A percentile compares a stretch with the other conserved stretches of the same genome.
Conservation (phyloP, 2,797 vertebrate species). For the Melanogrammus aeglefinus region DNA sequence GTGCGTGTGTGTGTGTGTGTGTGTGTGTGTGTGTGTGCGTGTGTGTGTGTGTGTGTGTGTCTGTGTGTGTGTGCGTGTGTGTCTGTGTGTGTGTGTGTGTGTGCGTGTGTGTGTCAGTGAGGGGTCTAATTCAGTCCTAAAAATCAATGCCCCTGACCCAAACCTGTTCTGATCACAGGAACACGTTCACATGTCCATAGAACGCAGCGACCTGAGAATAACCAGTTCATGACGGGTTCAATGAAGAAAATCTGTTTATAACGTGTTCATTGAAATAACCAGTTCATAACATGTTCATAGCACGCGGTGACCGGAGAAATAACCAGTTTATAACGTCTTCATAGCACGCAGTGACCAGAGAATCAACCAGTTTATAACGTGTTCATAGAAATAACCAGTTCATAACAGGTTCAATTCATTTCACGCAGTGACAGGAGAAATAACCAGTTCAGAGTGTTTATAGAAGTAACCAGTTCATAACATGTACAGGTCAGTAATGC, state of each 20-base stretch:
- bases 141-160: neutral
- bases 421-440: too few species aligned
- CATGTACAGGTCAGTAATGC: neutral
- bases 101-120: neutral
- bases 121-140: neutral
- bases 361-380: neutral
- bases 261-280: too few species aligned
- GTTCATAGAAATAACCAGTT: too few species aligned
- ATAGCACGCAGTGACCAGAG: too few species aligned
- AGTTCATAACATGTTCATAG: neutral
- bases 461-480: neutral
- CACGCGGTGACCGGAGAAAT: too few species aligned
- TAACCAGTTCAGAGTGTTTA: neutral
- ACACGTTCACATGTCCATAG: too few species aligned
- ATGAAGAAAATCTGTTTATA: too few species aligned
- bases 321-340: neutral
- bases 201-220: neutral
- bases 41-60: neutral
- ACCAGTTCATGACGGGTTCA: neutral
- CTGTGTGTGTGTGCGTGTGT: neutral
- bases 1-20: constrained; percentile 9
- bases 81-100: neutral
- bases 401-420: too few species aligned
- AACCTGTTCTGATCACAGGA: neutral
- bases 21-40: too few species aligned